Evolutionary conservation across 1,140 invertebrate genomes (phyloP), one percentile per base, ranked within the genome.

Genomic region (Planococcus citri): DNA sequence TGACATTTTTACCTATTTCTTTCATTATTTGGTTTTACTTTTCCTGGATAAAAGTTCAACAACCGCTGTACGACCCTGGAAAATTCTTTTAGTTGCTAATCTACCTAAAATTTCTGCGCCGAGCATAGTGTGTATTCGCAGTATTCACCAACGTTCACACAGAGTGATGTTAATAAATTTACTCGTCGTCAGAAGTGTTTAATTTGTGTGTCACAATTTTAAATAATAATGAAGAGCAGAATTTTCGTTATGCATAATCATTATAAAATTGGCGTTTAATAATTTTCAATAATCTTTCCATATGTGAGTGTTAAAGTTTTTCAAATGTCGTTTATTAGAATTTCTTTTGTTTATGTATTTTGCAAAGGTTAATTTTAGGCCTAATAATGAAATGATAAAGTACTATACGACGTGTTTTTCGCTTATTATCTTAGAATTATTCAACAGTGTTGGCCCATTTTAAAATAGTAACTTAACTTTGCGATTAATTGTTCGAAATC

Each of bases 331-430:
- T 51, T 51, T 51, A 51, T 6, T 51, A 51, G 41, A 51, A 51
- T 51, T 51, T 51, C n/a, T 17, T 17, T 51, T 51, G 41, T 51
- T 51, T 37, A 51, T 9, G 17, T 14, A 51, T 51, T 51, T 51
- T n/a, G 41, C 41, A 51, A 51, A 51, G 41, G 41, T 51, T 51
- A 51, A 51, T 51, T n/a, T n/a, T 51, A 51, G 41, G 41, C 41
- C 41, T 51, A 51, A 20, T 9, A n/a, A 51, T 17, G n/a, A 9
- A 51, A 51, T 51, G 41, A 51, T 51, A 51, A 51, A 33, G n/a
- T 51, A 51, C 3, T 20, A 20, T 51, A 51, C 41, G 41, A 17
- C 41, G 41, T 51, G 41, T 51, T 51, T 51, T 51, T 51, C 17
- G 17, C 41, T 51, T 37, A 37, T 8, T 37, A 37, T 37, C 33